Base-by-base conservation (phyloP, 2,888 invertebrate species). In the Pachliopta kotzebuea region DNA sequence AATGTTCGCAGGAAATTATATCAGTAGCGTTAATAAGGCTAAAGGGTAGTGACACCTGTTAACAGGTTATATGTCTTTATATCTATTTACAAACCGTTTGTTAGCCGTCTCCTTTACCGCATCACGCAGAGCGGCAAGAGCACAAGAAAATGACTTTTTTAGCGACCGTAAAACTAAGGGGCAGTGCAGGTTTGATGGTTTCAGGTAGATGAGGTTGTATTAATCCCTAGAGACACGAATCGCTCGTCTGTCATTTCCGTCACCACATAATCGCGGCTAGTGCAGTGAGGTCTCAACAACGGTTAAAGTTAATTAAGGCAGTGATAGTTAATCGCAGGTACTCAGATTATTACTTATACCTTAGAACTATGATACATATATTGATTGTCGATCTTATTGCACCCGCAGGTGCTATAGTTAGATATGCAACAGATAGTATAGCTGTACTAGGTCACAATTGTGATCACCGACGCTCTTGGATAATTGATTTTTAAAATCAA, bases 251-350 rank as follows among this genome's bases (percentile, higher is more conserved):
- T 14, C 23, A 53, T 52, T 23, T 52, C 9, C 23, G 18, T 53
- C 31, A 21, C 2, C 52, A 37, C 37, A 23, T 8, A 9, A n/a
- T 21, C 50, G 50, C 50, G 21, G 21, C 50, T 52, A 52, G 50
- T 52, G 50, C 50, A 52, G 50, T 4, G 14, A 18, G 53, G 53
- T 18, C 24, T 37, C 31, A 42, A 53, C 52, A 54, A 11, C 24
- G 20, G 17, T 42, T 23, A 24, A 54, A 42, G 24, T 37, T 54
- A 37, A 60, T 1, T 60, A 60, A 54, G 60, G 60, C 60, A 54
- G 60, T 60, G 60, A 54, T 20, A 52, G 26, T 60, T n/a, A 18
- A 54, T 42, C 42, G 53, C 60, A 60, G 60, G 60, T 60, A 60
- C 54, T 42, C 24, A 14, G n/a, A 54, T 17, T 52, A 52, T 14